Conservation (phyloP, 2,113 vertebrate species). For the Calyptomena viridis region DNA sequence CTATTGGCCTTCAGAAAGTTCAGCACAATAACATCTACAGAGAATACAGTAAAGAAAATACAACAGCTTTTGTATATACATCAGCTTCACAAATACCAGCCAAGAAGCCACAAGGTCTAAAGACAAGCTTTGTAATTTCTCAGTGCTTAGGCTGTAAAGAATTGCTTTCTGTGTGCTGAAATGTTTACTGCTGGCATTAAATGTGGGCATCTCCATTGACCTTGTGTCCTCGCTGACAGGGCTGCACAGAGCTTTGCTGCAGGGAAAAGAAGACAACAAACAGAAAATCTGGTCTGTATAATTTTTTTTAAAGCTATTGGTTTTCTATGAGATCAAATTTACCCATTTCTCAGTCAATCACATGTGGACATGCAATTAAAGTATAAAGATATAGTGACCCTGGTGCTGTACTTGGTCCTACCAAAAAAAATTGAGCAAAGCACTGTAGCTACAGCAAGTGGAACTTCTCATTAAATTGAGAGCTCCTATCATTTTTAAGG, state of each 20-base stretch:
- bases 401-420: not conserved
- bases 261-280: not conserved
- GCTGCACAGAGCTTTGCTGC: not conserved
- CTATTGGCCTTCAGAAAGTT: not conserved
- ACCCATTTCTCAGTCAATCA: not conserved
- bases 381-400: not conserved
- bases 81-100: not conserved
- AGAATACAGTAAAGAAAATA: not conserved
- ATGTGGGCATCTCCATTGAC: slow-evolving; percentile 28
- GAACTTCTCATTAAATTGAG: not conserved
- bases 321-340: not conserved
- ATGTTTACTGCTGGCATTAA: slow-evolving; percentile 27
- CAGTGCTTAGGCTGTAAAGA: slow-evolving; percentile 24
- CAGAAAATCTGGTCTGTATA: not conserved
- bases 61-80: not conserved
- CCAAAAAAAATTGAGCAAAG: not conserved
- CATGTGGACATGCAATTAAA: not conserved
- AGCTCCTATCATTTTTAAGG: not conserved
- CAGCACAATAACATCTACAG: not conserved
- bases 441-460: not conserved
- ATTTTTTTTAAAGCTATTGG: not conserved
- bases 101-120: not conserved
- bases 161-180: not conserved
- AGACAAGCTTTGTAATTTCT: not conserved
- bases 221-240: not conserved